Conservation (phyloP, 2,113 vertebrate genomes). For the Puntigrus tetrazona region DNA sequence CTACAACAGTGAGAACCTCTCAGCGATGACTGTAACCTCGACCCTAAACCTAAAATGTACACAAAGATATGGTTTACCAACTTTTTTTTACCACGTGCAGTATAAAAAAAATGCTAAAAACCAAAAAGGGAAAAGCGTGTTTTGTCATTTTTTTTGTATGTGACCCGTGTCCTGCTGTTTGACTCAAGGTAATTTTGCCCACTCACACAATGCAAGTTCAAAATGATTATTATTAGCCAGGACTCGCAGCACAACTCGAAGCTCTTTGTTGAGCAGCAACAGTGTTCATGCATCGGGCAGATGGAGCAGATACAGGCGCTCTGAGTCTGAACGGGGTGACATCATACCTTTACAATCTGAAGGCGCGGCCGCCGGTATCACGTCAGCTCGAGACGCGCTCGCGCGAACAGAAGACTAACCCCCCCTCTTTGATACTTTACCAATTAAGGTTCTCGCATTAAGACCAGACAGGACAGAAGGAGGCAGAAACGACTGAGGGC, state of each 20-base stretch:
- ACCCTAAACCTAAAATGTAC: background rate
- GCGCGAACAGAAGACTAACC: slow-evolving; percentile 38
- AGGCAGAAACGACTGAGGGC: slow-evolving; percentile 65
- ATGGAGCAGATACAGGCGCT: slow-evolving; percentile 52
- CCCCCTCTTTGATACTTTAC: slow-evolving; percentile 65
- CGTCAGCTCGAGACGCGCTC: slow-evolving; percentile 63
- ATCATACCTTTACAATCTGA: slow-evolving; percentile 76
- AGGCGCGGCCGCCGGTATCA: slow-evolving; percentile 77
- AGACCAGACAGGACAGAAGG: slow-evolving; percentile 46
- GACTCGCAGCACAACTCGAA: background rate
- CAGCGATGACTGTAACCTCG: background rate
- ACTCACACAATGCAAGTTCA: background rate
- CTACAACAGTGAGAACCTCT: background rate
- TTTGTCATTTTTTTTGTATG: background rate
- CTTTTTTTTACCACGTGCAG: background rate
- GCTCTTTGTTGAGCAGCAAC: slow-evolving; percentile 28
- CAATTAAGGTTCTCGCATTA: slow-evolving; percentile 67
- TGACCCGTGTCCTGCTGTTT: background rate
- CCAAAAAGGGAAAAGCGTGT: background rate
- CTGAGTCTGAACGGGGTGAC: slow-evolving; percentile 61
- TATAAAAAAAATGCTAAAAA: too few species aligned
- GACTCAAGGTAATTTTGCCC: background rate
- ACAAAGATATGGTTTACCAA: background rate
- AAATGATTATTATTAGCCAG: background rate
- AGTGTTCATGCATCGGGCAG: slow-evolving; percentile 6